Percentiles rank a stretch among this genome's conserved stretches.
Conservation (phyloP, 2,797 vertebrate genomes). For the Eutrigla gurnardus region DNA sequence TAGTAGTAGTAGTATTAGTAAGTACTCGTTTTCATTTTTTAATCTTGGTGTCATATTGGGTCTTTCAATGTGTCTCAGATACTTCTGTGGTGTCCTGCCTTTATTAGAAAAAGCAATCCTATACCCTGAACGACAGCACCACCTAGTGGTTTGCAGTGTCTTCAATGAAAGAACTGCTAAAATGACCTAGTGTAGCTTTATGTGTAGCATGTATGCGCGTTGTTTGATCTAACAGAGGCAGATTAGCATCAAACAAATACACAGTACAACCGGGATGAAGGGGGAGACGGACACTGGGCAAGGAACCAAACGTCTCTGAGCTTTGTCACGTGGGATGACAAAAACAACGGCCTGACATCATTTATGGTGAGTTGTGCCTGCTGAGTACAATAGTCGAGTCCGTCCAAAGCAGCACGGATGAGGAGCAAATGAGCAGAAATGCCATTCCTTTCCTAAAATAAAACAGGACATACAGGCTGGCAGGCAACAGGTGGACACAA, state of each 20-base stretch:
- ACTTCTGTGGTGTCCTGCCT: not conserved
- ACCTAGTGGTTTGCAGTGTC: constrained; percentile 18
- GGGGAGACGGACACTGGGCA: not conserved
- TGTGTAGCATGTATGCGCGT: not conserved
- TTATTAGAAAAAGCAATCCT: not conserved
- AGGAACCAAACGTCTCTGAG: not conserved
- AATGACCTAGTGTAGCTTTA: not conserved
- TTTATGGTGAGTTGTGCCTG: not conserved
- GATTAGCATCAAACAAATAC: not conserved
- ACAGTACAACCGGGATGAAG: not conserved
- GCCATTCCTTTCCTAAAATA: constrained; percentile 88
- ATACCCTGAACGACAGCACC: constrained; percentile 15
- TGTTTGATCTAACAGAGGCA: not conserved
- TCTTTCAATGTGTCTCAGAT: not conserved
- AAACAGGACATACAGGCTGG: constrained; percentile 74
- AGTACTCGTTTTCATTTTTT: not conserved
- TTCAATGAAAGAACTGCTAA: not conserved
- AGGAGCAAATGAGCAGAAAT: constrained; percentile 76
- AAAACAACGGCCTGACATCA: not conserved
- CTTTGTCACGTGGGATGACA: not conserved
- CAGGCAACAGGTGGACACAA: constrained; percentile 87
- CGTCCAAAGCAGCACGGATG: constrained; percentile 66
- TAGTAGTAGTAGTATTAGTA: too few species aligned
- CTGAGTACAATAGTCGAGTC: constrained; percentile 58
- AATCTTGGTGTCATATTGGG: not conserved